These are phyloP conservation scores for Haliclystus octoradiatus DNA, from an alignment of 30 jellyfish, hydroid and myxozoan genomes.

Conservation along the genomic window DNA sequence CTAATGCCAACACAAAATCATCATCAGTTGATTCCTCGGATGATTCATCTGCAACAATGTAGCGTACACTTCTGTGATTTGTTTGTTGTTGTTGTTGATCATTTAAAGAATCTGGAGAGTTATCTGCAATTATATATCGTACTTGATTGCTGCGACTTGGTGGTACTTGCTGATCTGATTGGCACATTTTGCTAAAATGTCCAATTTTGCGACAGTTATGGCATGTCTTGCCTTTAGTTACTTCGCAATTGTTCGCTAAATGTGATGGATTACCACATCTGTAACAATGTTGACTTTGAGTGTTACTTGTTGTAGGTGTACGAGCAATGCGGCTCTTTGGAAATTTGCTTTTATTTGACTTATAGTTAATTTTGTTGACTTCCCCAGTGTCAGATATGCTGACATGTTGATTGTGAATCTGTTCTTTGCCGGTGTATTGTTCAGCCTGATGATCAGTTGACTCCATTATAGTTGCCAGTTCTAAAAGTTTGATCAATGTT, in stretches of 20 bases:
- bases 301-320: too few relatives aligned
- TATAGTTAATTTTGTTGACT: neutral
- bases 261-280: slow-evolving; percentile 17
- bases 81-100: neutral
- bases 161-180: neutral
- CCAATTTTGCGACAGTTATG: slow-evolving; percentile 27
- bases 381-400: neutral
- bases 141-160: too few relatives aligned
- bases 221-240: slow-evolving; percentile 28
- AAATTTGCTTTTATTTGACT: too few relatives aligned
- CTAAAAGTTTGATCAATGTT: slow-evolving; percentile 4
- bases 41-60: neutral
- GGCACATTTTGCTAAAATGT: slow-evolving; percentile 20
- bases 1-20: slow-evolving; percentile 17
- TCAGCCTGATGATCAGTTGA: slow-evolving; percentile 23
- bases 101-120: too few relatives aligned
- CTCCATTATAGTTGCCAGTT: slow-evolving; percentile 9
- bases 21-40: slow-evolving; percentile 40
- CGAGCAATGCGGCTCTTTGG: too few relatives aligned
- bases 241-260: slow-evolving; percentile 19
- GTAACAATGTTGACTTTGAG: too few relatives aligned
- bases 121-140: too few relatives aligned
- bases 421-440: neutral
- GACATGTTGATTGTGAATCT: neutral
- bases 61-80: slow-evolving; percentile 1